phyloP scores from a whole-genome alignment of 1,140 invertebrate genomes.

The Ceratina australensis region DNA sequence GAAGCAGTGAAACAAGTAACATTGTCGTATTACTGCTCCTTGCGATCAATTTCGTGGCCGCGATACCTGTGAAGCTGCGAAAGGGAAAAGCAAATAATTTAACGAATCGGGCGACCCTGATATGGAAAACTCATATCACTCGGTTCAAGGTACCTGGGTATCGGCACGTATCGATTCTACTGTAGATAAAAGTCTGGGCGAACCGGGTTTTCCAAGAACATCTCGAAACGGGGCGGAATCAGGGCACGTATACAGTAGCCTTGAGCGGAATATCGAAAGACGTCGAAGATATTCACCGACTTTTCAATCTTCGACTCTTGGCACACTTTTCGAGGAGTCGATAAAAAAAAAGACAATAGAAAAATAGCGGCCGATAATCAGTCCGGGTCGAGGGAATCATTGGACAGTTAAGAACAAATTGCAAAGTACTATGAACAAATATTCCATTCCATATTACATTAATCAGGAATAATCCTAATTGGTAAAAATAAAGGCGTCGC shows the following conservation, averaged over 20 bases:
- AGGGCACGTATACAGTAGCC: constrained; percentile 50
- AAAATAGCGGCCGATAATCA: constrained; percentile 26
- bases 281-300: constrained; percentile 43
- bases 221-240: constrained; percentile 40
- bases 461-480: too few species aligned
- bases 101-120: constrained; percentile 35
- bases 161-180: constrained; percentile 33
- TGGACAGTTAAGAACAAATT: too few species aligned
- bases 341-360: constrained; percentile 49
- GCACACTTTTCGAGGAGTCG: constrained; percentile 41
- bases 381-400: background rate
- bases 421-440: too few species aligned
- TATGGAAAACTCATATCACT: constrained; percentile 43
- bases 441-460: too few species aligned
- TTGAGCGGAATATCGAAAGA: constrained; percentile 49
- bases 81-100: constrained; percentile 35
- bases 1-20: too few species aligned
- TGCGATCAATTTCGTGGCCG: background rate
- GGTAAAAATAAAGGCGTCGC: too few species aligned
- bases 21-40: background rate
- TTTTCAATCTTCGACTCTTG: constrained; percentile 51
- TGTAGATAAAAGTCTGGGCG: constrained; percentile 43
- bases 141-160: constrained; percentile 30
- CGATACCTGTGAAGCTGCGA: background rate
- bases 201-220: constrained; percentile 27